Evolutionary conservation across 2,113 vertebrate genomes (phyloP), one percentile per base, ranked within the genome.

Genomic region (Alosa alosa): DNA sequence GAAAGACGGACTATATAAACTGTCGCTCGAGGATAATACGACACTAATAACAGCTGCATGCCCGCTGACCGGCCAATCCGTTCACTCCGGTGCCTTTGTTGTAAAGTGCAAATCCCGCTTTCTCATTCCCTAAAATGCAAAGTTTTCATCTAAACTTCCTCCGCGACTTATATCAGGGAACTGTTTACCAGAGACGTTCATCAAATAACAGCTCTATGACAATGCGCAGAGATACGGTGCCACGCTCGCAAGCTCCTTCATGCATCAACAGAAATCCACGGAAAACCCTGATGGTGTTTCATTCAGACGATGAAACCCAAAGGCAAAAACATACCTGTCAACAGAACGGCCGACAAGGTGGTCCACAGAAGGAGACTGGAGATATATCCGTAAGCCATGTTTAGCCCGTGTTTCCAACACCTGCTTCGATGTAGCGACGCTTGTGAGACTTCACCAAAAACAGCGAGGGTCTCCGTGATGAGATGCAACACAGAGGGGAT

Each of bases 401-500:
- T 72, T 36, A 36, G 57, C 57, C 64, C 13, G 64, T 31, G 64
- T 72, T 72, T 36, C 64, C 64, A 31, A 36, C 64, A 72, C 64
- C 64, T 72, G 64, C 64, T 36, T 72, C 64, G 15, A 72, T 72
- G 64, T 72, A 72, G 64, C 64, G 64, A 72, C 64, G 64, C 64
- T 72, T 36, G n/a, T 31, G 64, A 72, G 6, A 72, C 64, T 72
- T 72, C n/a, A 72, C n/a, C 64, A 36, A 72, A 72, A 72, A 72
- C 64, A 72, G 64, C 64, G 64, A 36, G 64, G 64, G 64, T 72
- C 64, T 72, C 64, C 25, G 64, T 36, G 64, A 31, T 72, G 64
- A 72, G 64, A 72, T 72, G 64, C 64, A 72, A 72, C 64, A 36
- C 64, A 72, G 64, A 72, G 64, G 64, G 64, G 64, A 72, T 72